Base-by-base conservation (phyloP, 2,888 invertebrate species). In the Alloplasta piceator region DNA sequence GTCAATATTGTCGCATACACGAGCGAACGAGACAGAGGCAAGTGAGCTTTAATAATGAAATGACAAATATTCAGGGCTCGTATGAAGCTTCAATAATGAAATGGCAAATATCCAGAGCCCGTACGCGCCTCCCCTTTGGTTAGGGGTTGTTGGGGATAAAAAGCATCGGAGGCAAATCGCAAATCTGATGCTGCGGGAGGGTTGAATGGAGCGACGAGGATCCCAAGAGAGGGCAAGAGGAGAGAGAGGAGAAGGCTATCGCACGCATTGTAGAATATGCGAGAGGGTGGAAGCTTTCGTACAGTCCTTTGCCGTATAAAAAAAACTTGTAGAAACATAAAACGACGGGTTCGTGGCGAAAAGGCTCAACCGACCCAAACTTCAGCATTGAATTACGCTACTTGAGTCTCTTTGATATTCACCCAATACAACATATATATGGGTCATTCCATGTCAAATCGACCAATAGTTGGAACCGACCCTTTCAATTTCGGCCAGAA, bases 41-140 rank as follows among this genome's bases (percentile, higher is more conserved):
- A 66, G 66, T 14, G 61, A 41, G 72, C 43, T 77, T 82, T 77
- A 77, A 80, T 82, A 82, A 82, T 82, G 70, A 82, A 77, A 80
- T 82, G 73, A 77, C 77, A 70, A 80, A 82, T 80, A 80, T 80
- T 26, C 76, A 26, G 38, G 39, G 55, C 76, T 46, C 41, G 67
- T 73, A 58, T 26, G 26, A 52, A 41, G 72, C 43, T 77, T 82
- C 73, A 77, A 80, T 82, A 82, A 82, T 82, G 70, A 82, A 77
- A 80, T 82, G 73, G 73, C 77, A 70, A 80, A 82, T 80, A 80
- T 80, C 39, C 76, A 26, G 38, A 39, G 55, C 72, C 26, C 72
- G 66, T 41, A 61, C 38, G 12, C 16, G 7, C n/a, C 4, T n/a
- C n/a, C 26, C 26, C 3, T 1, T 26, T 26, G 10, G 43, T 6